Conservation (phyloP, 2,888 invertebrate genomes). For the Xylocampa areola region DNA sequence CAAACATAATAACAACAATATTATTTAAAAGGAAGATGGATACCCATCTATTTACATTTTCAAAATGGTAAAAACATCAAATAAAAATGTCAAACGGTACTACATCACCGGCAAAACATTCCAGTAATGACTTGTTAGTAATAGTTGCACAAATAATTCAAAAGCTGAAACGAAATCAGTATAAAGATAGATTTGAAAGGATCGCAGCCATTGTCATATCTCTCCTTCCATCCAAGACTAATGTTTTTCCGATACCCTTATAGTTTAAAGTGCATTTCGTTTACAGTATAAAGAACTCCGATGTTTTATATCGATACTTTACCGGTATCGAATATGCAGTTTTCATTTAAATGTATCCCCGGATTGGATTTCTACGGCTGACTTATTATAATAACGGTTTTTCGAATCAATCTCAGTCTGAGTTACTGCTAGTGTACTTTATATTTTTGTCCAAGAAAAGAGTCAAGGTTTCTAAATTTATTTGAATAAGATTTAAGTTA, state of each 20-base stretch:
- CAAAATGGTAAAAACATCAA: too few species aligned
- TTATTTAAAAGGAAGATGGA: too few species aligned
- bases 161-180: slow-evolving; percentile 52
- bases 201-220: slow-evolving; percentile 67
- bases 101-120: too few species aligned
- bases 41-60: too few species aligned
- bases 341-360: slow-evolving; percentile 21
- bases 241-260: slow-evolving; percentile 84
- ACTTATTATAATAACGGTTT: slow-evolving; percentile 37
- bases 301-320: slow-evolving; percentile 60
- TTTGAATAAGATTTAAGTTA: too few species aligned
- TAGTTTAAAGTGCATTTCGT: slow-evolving; percentile 78
- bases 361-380: slow-evolving; percentile 20
- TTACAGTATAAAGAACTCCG: slow-evolving; percentile 56
- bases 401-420: not conserved
- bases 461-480: too few species aligned
- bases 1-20: too few species aligned
- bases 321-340: slow-evolving; percentile 21
- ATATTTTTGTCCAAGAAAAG: too few species aligned
- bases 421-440: too few species aligned
- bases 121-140: slow-evolving; percentile 56
- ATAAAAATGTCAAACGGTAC: too few species aligned
- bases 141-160: slow-evolving; percentile 49
- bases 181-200: slow-evolving; percentile 58
- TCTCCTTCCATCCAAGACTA: slow-evolving; percentile 76